These are phyloP conservation scores for Pluvianellus socialis DNA, from an alignment of 2,113 vertebrate species.

Conservation along the genomic window DNA sequence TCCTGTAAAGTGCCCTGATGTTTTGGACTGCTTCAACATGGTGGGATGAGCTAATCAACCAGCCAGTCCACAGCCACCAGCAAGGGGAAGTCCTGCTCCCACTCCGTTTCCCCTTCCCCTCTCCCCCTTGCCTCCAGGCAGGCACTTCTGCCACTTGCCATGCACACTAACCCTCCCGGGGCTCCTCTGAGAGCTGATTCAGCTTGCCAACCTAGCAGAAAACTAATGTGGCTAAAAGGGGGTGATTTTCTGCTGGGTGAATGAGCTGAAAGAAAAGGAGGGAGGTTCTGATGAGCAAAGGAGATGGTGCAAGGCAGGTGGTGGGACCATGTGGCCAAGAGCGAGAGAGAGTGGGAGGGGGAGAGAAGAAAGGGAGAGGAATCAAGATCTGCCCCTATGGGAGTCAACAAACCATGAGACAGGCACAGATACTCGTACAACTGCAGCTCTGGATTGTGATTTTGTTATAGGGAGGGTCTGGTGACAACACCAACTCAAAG, in stretches of 20 bases:
- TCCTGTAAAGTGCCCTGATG: not conserved
- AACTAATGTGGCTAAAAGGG: not conserved
- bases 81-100: not conserved
- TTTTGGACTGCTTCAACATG: not conserved
- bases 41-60: not conserved
- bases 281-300: not conserved
- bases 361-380: not conserved
- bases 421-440: not conserved
- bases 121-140: not conserved
- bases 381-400: not conserved
- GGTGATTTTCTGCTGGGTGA: slow-evolving; percentile 18
- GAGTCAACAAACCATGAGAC: not conserved
- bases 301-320: not conserved
- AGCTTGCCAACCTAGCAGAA: slow-evolving; percentile 4
- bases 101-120: not conserved
- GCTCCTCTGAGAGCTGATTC: slow-evolving; percentile 2
- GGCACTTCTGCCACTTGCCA: not conserved
- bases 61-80: not conserved
- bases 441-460: not conserved
- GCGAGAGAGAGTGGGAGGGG: not conserved
- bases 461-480: not conserved
- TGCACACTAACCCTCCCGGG: not conserved
- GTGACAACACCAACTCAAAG: not conserved
- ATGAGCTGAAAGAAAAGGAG: slow-evolving; percentile 28
- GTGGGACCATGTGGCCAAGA: not conserved